Percentiles rank a stretch among this genome's conserved stretches.
Conservation (phyloP, 2,113 vertebrate species). For the Vimba vimba region DNA sequence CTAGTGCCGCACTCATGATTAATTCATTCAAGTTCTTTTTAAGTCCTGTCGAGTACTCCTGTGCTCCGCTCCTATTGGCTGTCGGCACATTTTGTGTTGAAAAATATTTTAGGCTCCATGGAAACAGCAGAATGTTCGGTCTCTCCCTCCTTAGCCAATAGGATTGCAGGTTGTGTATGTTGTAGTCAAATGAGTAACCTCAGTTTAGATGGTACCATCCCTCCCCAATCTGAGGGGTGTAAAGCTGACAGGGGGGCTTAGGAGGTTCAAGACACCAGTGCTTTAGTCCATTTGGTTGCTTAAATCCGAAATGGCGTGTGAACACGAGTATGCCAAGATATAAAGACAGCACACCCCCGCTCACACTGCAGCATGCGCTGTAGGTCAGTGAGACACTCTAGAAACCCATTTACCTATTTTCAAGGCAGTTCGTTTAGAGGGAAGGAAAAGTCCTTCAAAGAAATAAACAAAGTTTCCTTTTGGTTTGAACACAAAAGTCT, state of each 20-base stretch:
- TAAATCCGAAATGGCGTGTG: slow-evolving; percentile 6
- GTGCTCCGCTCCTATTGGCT: slow-evolving; percentile 53
- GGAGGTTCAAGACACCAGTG: slow-evolving; percentile 26
- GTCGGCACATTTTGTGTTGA: slow-evolving; percentile 51
- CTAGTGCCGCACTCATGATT: slow-evolving; percentile 40
- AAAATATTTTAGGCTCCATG: slow-evolving; percentile 63
- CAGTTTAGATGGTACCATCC: slow-evolving; percentile 26
- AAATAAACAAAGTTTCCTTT: neutral
- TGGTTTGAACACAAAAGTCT: neutral
- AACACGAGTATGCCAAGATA: neutral
- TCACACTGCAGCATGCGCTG: neutral
- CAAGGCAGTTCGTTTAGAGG: neutral
- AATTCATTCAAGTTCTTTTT: slow-evolving; percentile 43
- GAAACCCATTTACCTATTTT: slow-evolving; percentile 33
- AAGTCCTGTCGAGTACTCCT: slow-evolving; percentile 36
- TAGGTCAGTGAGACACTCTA: slow-evolving; percentile 40
- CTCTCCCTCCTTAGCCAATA: slow-evolving; percentile 52
- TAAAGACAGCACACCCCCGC: slow-evolving; percentile 12
- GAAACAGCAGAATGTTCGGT: slow-evolving; percentile 61
- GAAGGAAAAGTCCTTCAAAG: neutral
- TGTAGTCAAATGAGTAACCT: slow-evolving; percentile 56
- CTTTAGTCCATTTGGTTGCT: slow-evolving; percentile 24
- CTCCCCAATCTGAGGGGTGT: slow-evolving; percentile 1
- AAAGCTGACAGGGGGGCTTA: slow-evolving; percentile 27
- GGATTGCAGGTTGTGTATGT: slow-evolving; percentile 41